Evolutionary conservation across 2,113 vertebrate species (phyloP), one percentile per base, ranked within the genome.

Genomic region (Myrmecophaga tridactyla): DNA sequence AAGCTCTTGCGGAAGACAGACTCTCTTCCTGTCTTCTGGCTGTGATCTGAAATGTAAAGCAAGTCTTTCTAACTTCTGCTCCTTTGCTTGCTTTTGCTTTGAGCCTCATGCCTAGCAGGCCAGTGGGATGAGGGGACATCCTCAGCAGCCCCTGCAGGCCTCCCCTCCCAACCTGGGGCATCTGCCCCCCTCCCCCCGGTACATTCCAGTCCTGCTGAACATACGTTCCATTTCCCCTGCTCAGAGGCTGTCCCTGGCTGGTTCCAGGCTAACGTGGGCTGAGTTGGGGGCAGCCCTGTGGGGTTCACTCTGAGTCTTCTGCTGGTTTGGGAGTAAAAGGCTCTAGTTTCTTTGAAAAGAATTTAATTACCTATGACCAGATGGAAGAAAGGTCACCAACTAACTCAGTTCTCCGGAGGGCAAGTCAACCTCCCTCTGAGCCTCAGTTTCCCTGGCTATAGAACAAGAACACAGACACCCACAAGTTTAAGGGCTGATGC

Each of bases 261-360:
- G n/a, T 39, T 83, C 62, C 17, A 21, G 9, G 21, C 46, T 8
- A 36, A 29, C 53, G 43, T 41, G 36, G 1, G 7, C 77, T 58
- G 53, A 20, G 9, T 9, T 0, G 7, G 29, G n/a, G 58, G 36
- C 0, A 0, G 8, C 34, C 9, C 36, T 36, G 36, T 13, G 34
- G 69, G 67, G 29, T 23, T 75, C 21, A 69, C 14, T 13, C 41
- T 27, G 13, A 43, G 69, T 20, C 23, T 72, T 1, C 67, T 69
- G n/a, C 77, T 70, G 6, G 34, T 86, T n/a, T 46, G 39, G 34
- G 12, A 58, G 14, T 69, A n/a, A 89, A 65, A 72, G 12, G 1
- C 36, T 63, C 62, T 78, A 6, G 39, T 29, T 41, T 53, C 46
- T 58, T 53, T 80, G 41, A 81, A 51, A 53, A 27, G 29, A 41